A percentile compares a stretch with the other conserved stretches of the same genome.
Conservation (phyloP, 2,113 vertebrate genomes). For the Myotis davidii region DNA sequence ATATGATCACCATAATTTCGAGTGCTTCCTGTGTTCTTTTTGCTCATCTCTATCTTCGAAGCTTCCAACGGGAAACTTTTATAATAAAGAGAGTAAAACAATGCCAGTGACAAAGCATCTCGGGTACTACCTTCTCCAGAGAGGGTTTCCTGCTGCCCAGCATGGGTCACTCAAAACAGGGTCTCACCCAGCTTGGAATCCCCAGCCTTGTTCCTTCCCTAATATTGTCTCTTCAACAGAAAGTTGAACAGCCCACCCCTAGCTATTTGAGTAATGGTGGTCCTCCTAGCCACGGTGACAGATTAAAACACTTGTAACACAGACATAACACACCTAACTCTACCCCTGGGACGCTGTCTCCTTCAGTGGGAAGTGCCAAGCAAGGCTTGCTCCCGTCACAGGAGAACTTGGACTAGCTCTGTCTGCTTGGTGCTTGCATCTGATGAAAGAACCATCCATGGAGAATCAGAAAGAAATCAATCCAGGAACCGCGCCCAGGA, state of each 20-base stretch:
- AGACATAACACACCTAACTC: not conserved
- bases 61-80: not conserved
- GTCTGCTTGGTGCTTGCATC: not conserved
- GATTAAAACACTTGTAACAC: fast-evolving
- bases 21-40: not conserved
- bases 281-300: not conserved
- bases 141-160: not conserved
- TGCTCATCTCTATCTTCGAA: not conserved
- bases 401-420: constrained; percentile 27
- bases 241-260: not conserved
- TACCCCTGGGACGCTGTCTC: not conserved
- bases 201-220: not conserved
- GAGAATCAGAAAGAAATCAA: not conserved
- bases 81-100: not conserved
- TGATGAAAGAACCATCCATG: not conserved
- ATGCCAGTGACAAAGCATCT: too few species aligned
- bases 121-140: not conserved
- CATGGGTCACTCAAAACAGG: not conserved
- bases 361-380: not conserved
- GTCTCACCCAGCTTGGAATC: not conserved
- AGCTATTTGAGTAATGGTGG: not conserved
- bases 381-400: not conserved
- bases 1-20: not conserved
- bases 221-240: not conserved
- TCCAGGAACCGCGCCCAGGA: not conserved